Conservation (phyloP, 1,140 invertebrate genomes). For the Drosophila sproati region DNA sequence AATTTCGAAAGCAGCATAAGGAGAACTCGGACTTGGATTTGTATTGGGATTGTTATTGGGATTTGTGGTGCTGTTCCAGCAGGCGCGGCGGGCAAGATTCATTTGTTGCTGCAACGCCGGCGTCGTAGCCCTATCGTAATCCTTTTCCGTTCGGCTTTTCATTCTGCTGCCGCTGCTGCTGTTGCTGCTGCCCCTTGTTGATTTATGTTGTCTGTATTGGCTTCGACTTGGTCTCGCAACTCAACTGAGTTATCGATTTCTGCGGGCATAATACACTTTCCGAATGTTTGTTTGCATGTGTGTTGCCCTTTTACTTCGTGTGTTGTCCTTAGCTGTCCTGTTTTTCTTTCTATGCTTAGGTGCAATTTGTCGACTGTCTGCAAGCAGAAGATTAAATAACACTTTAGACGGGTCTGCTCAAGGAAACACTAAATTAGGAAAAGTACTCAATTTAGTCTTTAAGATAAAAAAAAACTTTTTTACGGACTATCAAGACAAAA, state of each 20-base stretch:
- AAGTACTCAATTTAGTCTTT: too few species aligned
- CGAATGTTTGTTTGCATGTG: constrained; percentile 12
- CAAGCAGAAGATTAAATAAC: constrained; percentile 36
- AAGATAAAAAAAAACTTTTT: too few species aligned
- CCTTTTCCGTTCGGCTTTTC: constrained; percentile 70
- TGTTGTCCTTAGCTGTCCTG: constrained; percentile 23
- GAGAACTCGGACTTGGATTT: constrained; percentile 2
- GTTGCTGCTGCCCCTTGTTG: constrained; percentile 13
- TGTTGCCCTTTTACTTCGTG: not conserved
- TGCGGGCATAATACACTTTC: constrained; percentile 61
- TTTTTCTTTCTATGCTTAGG: constrained; percentile 1
- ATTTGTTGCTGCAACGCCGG: constrained; percentile 76
- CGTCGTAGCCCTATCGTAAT: constrained; percentile 70
- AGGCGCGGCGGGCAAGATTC: constrained; percentile 78
- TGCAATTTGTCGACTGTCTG: constrained; percentile 27
- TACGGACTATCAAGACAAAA: too few species aligned
- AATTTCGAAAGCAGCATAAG: constrained; percentile 42
- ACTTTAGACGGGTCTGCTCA: constrained; percentile 11
- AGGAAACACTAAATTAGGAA: not conserved
- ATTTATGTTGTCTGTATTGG: constrained; percentile 44
- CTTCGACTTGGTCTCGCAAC: constrained; percentile 28
- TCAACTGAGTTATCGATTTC: constrained; percentile 44
- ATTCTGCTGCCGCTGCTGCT: constrained; percentile 39
- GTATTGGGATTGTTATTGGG: not conserved
- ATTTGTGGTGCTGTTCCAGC: constrained; percentile 56